Percentiles rank a stretch among this genome's conserved stretches.
Conservation (phyloP, 2,113 vertebrate species). For the Anhinga anhinga region DNA sequence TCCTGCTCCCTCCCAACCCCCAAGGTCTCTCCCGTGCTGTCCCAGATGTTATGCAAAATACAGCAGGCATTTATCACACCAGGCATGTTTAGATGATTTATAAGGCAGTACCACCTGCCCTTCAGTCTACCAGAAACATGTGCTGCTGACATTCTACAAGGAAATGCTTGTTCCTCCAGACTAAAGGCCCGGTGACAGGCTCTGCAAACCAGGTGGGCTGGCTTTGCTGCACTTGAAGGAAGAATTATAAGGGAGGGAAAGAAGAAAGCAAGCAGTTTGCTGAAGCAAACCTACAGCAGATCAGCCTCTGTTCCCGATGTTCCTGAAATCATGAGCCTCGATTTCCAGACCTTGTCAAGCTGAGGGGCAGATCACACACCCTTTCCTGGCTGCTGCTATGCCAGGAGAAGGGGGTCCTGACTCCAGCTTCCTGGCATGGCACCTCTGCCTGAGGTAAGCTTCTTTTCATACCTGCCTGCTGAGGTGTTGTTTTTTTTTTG, state of each 20-base stretch:
- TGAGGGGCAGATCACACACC: neutral
- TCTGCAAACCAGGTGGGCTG: neutral
- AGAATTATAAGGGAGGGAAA: neutral
- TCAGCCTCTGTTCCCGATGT: neutral
- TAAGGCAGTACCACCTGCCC: conserved; percentile 57
- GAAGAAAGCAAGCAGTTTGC: neutral
- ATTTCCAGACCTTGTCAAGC: neutral
- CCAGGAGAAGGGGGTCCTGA: neutral
- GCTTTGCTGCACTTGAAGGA: neutral
- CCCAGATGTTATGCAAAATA: conserved; percentile 67
- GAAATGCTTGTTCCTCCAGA: neutral
- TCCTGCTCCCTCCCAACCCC: conserved; percentile 8
- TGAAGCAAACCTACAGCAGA: neutral
- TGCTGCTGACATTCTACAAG: conserved; percentile 17
- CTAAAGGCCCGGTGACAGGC: neutral
- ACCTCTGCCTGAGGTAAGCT: neutral
- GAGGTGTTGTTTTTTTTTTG: neutral
- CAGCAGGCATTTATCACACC: conserved; percentile 54
- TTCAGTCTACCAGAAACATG: conserved; percentile 49
- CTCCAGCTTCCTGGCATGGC: neutral
- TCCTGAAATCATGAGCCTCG: neutral
- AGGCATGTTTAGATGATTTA: conserved; percentile 60
- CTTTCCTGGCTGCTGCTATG: neutral
- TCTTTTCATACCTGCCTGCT: neutral
- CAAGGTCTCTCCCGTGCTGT: conserved; percentile 21